Conservation (phyloP, 2,888 invertebrate genomes). For the Trilocha varians region DNA sequence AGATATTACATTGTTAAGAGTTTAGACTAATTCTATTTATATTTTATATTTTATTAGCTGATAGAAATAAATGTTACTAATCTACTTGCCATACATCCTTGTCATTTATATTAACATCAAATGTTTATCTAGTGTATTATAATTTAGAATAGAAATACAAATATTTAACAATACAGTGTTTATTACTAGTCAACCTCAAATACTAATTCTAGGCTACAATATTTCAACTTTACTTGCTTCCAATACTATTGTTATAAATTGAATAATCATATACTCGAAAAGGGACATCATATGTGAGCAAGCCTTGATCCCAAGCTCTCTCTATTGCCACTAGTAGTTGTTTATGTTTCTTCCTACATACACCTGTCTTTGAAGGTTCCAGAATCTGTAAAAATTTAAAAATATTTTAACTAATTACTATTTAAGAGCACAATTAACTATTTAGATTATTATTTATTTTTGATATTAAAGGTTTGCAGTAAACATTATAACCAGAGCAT, state of each 20-base stretch:
- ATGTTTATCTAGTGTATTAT: slow-evolving; percentile 13
- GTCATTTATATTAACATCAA: no score
- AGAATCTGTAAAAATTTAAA: slow-evolving; percentile 55
- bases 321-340: slow-evolving; percentile 83
- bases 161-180: slow-evolving; percentile 11
- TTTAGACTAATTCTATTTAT: no score
- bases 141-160: slow-evolving; percentile 10
- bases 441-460: no score
- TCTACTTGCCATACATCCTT: no score
- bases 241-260: slow-evolving; percentile 70
- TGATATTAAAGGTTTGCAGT: no score
- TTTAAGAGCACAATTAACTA: no score
- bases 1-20: no score
- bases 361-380: slow-evolving; percentile 80
- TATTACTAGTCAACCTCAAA: not conserved
- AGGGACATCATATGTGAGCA: slow-evolving; percentile 87
- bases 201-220: not conserved
- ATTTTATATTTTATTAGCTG: no score
- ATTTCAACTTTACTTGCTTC: not conserved
- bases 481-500: no score
- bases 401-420: not conserved
- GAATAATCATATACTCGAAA: slow-evolving; percentile 87
- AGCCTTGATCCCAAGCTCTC: slow-evolving; percentile 87
- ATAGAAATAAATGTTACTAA: no score
- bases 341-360: slow-evolving; percentile 86